Percentiles rank a stretch among this genome's conserved stretches.
Evolutionary conservation across 2,888 invertebrate species (phyloP).

Genomic region (Leuctra nigra): DNA sequence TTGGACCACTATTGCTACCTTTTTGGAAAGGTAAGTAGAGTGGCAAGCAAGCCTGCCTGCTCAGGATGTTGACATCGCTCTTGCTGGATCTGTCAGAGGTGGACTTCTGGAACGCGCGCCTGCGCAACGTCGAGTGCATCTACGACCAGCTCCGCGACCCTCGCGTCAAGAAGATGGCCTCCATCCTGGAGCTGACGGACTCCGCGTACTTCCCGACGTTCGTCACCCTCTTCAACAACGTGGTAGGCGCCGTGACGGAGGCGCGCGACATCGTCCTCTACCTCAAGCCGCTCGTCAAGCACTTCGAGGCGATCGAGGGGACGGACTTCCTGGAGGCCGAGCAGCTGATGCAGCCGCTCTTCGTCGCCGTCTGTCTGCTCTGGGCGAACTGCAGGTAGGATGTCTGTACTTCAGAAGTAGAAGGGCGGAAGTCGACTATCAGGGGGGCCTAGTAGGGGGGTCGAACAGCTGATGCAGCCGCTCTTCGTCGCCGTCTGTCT

Average conservation of each 20-base stretch:
- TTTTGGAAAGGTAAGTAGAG: too few relatives aligned
- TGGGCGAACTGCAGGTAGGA: conserved; percentile 86
- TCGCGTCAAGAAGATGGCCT: conserved; percentile 75
- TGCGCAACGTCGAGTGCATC: conserved; percentile 77
- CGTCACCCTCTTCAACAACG: conserved; percentile 67
- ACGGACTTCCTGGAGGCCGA: conserved; percentile 60
- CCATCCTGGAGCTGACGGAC: conserved; percentile 65
- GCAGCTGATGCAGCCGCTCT: conserved; percentile 54
- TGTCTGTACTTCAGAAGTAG: too few relatives aligned
- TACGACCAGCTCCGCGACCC: conserved; percentile 80
- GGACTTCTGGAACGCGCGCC: conserved; percentile 70
- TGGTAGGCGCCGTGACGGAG: conserved; percentile 60
- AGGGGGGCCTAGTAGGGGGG: too few relatives aligned
- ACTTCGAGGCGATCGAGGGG: conserved; percentile 65
- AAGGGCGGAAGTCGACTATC: too few relatives aligned
- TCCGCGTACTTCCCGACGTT: conserved; percentile 77
- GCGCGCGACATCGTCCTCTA: conserved; percentile 76
- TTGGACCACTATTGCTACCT: too few relatives aligned
- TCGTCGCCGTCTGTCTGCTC: conserved; percentile 73
- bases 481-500: conserved; percentile 75
- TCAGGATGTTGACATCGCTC: too few relatives aligned
- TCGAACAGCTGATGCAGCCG: conserved; percentile 52
- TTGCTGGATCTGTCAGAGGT: too few relatives aligned
- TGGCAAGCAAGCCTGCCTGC: too few relatives aligned
- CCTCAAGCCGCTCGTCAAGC: conserved; percentile 62